Conservation (phyloP, 2,888 invertebrate species). For the Phortica okadai region DNA sequence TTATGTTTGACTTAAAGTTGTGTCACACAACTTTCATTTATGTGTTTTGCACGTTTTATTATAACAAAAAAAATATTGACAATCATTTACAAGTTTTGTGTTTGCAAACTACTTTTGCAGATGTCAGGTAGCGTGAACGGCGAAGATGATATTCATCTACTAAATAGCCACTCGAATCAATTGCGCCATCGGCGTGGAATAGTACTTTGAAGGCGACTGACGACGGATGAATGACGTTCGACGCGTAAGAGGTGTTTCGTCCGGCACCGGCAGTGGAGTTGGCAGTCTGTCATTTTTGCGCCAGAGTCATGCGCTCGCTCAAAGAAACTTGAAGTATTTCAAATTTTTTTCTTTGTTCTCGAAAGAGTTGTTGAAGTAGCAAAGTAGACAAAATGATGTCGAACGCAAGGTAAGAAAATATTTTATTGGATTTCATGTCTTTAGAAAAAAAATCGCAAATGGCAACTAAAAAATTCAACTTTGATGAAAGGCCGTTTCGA, state of each 20-base stretch:
- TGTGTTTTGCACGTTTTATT: neutral
- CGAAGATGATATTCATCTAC: neutral
- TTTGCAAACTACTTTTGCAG: neutral
- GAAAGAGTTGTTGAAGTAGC: neutral
- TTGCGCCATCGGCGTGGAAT: neutral
- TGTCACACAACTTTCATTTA: neutral
- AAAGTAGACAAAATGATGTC: neutral
- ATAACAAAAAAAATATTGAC: neutral
- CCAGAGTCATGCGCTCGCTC: neutral
- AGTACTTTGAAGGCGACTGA: neutral
- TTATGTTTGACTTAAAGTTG: neutral
- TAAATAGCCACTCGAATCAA: constrained; percentile 1
- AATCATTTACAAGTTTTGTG: constrained; percentile 7
- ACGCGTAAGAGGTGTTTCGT: neutral
- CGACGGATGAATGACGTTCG: neutral
- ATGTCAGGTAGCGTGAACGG: neutral
- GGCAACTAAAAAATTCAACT: neutral
- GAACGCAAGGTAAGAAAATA: constrained; percentile 12
- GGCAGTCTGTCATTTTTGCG: neutral
- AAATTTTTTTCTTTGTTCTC: neutral
- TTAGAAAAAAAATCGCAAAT: neutral
- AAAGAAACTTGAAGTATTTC: neutral
- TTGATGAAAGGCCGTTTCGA: neutral
- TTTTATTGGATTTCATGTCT: neutral
- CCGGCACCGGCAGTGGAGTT: neutral